phyloP scores from a whole-genome alignment of 2,797 vertebrate genomes.

The Myiotriccus ornatus region DNA sequence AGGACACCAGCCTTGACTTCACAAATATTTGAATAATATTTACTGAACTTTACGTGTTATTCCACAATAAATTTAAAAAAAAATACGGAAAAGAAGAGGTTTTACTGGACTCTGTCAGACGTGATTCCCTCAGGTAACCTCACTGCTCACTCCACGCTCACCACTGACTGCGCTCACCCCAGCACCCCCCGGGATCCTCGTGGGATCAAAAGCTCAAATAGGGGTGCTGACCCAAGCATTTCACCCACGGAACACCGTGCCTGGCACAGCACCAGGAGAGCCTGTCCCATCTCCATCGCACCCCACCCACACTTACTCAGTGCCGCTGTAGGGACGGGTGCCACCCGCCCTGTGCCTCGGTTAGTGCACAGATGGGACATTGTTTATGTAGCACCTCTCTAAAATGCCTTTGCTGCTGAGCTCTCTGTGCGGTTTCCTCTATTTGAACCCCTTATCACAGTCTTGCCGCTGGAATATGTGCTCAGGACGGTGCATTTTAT shows the following conservation, averaged over 20 bases:
- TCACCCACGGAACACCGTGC: background rate
- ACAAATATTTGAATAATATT: conserved; percentile 16
- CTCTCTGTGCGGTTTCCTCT: conserved; percentile 9
- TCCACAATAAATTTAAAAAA: background rate
- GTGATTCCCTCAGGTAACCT: background rate
- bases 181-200: background rate
- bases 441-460: conserved; percentile 27
- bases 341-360: accelerated
- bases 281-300: background rate
- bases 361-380: background rate
- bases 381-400: background rate
- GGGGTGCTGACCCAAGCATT: background rate
- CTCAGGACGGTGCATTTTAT: background rate
- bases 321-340: accelerated
- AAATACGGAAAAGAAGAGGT: accelerated
- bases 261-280: background rate
- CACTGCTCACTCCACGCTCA: background rate
- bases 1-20: background rate
- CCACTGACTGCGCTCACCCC: accelerated
- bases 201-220: background rate
- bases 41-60: background rate
- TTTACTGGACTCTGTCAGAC: background rate
- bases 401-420: background rate
- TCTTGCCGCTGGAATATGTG: background rate
- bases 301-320: background rate